phyloP scores from a whole-genome alignment of 2,113 vertebrate genomes.

The Percopsis transmontana region DNA sequence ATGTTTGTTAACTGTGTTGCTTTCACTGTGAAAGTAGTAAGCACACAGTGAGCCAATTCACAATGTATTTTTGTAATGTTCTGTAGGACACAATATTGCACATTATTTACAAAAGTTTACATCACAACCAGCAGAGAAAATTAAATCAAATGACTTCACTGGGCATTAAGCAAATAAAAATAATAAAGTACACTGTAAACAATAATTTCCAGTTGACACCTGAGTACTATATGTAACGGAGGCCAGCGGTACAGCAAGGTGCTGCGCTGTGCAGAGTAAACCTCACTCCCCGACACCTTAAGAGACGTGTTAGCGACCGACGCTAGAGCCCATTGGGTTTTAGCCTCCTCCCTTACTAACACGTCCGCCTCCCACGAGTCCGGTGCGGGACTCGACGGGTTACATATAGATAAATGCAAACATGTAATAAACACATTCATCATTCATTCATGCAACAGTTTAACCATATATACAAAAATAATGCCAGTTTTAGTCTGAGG shows the following conservation, averaged over 20 bases:
- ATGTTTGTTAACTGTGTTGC: not conserved
- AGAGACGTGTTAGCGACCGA: too few species aligned
- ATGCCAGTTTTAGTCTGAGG: slow-evolving; percentile 43
- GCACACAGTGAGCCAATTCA: slow-evolving; percentile 4
- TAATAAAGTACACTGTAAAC: slow-evolving; percentile 58
- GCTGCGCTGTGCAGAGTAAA: too few species aligned
- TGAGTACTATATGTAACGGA: slow-evolving; percentile 58
- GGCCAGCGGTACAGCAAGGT: too few species aligned
- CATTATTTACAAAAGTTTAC: slow-evolving; percentile 24
- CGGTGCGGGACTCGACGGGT: too few species aligned
- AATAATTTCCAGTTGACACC: slow-evolving; percentile 60
- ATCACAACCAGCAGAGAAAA: slow-evolving; percentile 24
- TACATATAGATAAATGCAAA: too few species aligned
- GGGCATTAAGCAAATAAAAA: slow-evolving; percentile 39
- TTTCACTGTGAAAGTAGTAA: not conserved
- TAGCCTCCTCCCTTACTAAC: too few species aligned
- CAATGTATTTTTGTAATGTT: slow-evolving; percentile 38
- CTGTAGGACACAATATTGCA: slow-evolving; percentile 10
- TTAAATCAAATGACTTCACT: slow-evolving; percentile 25
- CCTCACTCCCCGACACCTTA: too few species aligned
- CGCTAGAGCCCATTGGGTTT: too few species aligned
- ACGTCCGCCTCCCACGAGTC: too few species aligned
- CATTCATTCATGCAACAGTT: slow-evolving; percentile 34
- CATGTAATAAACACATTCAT: slow-evolving; percentile 16
- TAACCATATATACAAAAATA: slow-evolving; percentile 29